A percentile compares a stretch with the other conserved stretches of the same genome.
Evolutionary conservation across 1,140 invertebrate genomes (phyloP).

Genomic region (Heliothis subflexa): DNA sequence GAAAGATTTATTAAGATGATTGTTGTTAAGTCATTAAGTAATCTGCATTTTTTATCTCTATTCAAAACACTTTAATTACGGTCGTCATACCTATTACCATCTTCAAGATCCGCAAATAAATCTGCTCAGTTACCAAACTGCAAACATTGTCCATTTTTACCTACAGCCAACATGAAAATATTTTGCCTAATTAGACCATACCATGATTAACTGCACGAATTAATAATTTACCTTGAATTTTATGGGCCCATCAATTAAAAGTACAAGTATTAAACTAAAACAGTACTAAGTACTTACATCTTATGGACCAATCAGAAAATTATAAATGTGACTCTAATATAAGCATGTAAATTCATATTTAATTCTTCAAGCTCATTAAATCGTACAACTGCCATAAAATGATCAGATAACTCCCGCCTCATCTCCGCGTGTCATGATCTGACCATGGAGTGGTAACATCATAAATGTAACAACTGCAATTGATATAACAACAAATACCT

Average conservation of each 20-base stretch:
- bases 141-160: constrained; percentile 5
- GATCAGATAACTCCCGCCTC: constrained; percentile 31
- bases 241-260: constrained; percentile 36
- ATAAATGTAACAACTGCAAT: constrained; percentile 54
- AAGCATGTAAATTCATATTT: constrained; percentile 12
- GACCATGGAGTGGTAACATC: constrained; percentile 53
- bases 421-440: constrained; percentile 34
- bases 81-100: background rate
- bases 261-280: constrained; percentile 34
- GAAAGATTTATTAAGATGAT: background rate
- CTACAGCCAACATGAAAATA: background rate
- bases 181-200: constrained; percentile 9
- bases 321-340: background rate
- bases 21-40: background rate
- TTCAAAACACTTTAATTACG: background rate
- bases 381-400: constrained; percentile 25
- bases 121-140: background rate
- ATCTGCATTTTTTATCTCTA: background rate
- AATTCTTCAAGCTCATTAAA: constrained; percentile 25
- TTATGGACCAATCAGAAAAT: constrained; percentile 9
- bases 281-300: background rate
- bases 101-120: background rate
- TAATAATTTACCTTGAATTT: constrained; percentile 42
- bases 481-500: constrained; percentile 48
- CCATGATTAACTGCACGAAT: constrained; percentile 19